Conservation (phyloP, 2,888 invertebrate genomes). For the Apodemia zela region DNA sequence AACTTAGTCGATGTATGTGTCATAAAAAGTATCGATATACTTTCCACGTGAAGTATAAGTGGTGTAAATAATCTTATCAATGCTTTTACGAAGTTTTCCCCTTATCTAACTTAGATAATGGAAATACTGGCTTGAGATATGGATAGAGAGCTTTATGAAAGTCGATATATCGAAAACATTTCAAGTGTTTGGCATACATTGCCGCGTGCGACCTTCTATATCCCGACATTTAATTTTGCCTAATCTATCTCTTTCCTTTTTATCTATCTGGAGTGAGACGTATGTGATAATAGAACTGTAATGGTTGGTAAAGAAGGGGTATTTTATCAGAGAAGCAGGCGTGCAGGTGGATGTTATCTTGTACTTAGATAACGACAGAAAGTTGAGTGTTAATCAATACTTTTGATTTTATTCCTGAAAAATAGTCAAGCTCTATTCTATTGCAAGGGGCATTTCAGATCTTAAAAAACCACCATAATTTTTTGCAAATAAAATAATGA, state of each 20-base stretch:
- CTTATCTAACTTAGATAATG: conserved; percentile 65
- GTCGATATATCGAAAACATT: conserved; percentile 52
- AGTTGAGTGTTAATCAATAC: conserved; percentile 69
- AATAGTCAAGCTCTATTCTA: not conserved
- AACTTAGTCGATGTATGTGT: not conserved
- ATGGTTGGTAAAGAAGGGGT: conserved; percentile 51
- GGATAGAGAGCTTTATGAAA: conserved; percentile 63
- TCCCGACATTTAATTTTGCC: conserved; percentile 14
- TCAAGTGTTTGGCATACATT: conserved; percentile 60
- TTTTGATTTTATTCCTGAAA: conserved; percentile 20
- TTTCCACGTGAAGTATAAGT: conserved; percentile 29
- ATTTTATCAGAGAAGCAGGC: conserved; percentile 56
- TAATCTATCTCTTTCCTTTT: conserved; percentile 22
- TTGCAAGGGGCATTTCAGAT: too few relatives aligned
- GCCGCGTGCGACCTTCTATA: conserved; percentile 29
- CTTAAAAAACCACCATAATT: too few relatives aligned
- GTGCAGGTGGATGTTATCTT: conserved; percentile 61
- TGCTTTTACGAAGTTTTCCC: conserved; percentile 62
- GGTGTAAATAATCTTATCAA: conserved; percentile 51
- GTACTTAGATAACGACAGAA: conserved; percentile 65
- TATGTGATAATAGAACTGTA: conserved; percentile 3
- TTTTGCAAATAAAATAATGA: too few relatives aligned
- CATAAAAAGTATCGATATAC: conserved; percentile 4
- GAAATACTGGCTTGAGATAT: conserved; percentile 71
- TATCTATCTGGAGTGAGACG: conserved; percentile 34